Percentiles rank a stretch among this genome's conserved stretches.
These are phyloP conservation scores for Linnaemya vulpina DNA, from an alignment of 2,888 invertebrate genomes.

Conservation along the genomic window DNA sequence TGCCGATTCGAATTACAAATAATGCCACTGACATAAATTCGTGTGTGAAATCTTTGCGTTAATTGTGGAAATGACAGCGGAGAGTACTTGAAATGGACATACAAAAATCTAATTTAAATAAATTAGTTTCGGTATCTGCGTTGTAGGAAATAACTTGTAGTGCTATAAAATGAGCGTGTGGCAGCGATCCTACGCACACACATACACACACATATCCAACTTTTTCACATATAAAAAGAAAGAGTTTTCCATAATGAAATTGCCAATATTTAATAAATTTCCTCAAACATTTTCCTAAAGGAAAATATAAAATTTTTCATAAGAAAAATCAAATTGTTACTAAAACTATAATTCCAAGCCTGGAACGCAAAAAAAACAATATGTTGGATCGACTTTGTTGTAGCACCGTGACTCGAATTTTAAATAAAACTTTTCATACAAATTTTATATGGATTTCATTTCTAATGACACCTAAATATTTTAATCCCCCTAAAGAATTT, in stretches of 20 bases:
- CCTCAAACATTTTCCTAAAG: background rate
- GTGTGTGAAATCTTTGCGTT: slow-evolving; percentile 6
- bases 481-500: too few relatives aligned
- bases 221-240: background rate
- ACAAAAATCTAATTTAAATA: background rate
- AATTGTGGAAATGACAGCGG: background rate
- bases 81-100: background rate
- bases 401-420: too few relatives aligned
- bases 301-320: background rate
- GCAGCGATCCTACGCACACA: too few relatives aligned
- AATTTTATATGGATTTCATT: too few relatives aligned
- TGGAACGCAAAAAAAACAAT: too few relatives aligned
- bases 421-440: too few relatives aligned
- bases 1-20: slow-evolving; percentile 15
- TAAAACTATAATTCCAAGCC: too few relatives aligned
- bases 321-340: background rate
- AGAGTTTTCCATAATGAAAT: background rate
- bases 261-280: background rate
- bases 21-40: background rate
- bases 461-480: too few relatives aligned
- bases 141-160: too few relatives aligned
- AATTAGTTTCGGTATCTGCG: background rate
- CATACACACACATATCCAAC: too few relatives aligned
- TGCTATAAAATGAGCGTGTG: too few relatives aligned
- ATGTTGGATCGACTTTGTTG: too few relatives aligned